A percentile compares a stretch with the other conserved stretches of the same genome.
Evolutionary conservation across 2,888 invertebrate species (phyloP).

Genomic region (Drosophila robusta): DNA sequence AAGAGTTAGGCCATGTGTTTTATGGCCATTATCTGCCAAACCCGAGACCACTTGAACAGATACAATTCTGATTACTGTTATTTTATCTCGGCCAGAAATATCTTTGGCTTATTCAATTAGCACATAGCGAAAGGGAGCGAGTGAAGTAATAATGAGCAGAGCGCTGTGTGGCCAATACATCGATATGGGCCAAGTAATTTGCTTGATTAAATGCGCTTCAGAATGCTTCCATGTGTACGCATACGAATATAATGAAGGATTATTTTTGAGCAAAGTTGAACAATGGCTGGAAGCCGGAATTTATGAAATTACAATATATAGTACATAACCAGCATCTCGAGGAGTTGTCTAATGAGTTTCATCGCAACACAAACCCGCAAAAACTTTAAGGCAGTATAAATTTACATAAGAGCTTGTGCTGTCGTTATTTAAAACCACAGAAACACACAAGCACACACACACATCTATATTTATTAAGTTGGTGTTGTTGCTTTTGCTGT

Average conservation of each 20-base stretch:
- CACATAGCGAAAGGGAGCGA: background rate
- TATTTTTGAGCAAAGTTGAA: background rate
- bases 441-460: slow-evolving; percentile 14
- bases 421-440: slow-evolving; percentile 35
- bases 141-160: slow-evolving; percentile 6
- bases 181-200: slow-evolving; percentile 14
- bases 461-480: slow-evolving; percentile 47
- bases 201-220: slow-evolving; percentile 17
- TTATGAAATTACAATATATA: slow-evolving; percentile 14
- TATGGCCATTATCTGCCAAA: slow-evolving; percentile 31
- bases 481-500: slow-evolving; percentile 19
- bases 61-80: slow-evolving; percentile 13
- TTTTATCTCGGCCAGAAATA: slow-evolving; percentile 8
- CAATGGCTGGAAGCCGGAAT: background rate
- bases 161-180: slow-evolving; percentile 4
- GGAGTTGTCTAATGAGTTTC: slow-evolving; percentile 39
- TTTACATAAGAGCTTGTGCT: slow-evolving; percentile 39
- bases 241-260: background rate
- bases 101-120: slow-evolving; percentile 27
- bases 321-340: background rate
- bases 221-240: too few species aligned
- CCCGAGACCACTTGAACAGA: background rate
- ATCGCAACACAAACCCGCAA: slow-evolving; percentile 53
- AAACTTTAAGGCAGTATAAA: slow-evolving; percentile 62
- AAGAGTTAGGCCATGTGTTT: slow-evolving; percentile 15